Evolutionary conservation across 2,113 vertebrate genomes (phyloP).

Genomic region (Grammomys surdaster): DNA sequence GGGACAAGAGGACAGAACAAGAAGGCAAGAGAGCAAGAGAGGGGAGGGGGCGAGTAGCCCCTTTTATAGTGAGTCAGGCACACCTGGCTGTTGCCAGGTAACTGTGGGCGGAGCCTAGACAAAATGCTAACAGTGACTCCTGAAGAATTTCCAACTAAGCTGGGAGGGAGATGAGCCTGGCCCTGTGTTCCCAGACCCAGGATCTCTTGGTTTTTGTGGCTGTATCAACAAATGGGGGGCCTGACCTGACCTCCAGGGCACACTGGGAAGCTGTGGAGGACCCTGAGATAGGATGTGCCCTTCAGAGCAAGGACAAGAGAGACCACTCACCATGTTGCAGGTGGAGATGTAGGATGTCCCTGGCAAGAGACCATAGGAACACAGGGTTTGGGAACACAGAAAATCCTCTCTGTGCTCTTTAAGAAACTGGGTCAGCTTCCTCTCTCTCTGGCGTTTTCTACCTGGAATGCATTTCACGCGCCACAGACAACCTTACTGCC

Average conservation of each 20-base stretch:
- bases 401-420: neutral
- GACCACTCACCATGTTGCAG: neutral
- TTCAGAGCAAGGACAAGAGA: neutral
- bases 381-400: neutral
- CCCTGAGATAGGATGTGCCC: neutral
- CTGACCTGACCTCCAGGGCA: fast-evolving
- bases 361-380: neutral
- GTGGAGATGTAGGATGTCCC: neutral
- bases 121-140: neutral
- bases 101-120: no score
- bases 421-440: slow-evolving; percentile 65
- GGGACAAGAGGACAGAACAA: no score
- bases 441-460: slow-evolving; percentile 74
- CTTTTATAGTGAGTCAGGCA: no score
- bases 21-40: no score
- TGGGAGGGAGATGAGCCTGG: neutral
- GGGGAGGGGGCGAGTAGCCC: no score
- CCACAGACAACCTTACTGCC: slow-evolving; percentile 63
- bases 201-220: neutral
- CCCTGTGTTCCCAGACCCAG: neutral
- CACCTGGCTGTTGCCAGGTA: no score
- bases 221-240: neutral
- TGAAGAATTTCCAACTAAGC: neutral
- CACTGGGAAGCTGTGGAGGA: fast-evolving
- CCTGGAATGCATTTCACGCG: slow-evolving; percentile 64